phyloP scores from a whole-genome alignment of 2,113 vertebrate species.

The Oryzias melastigma region DNA sequence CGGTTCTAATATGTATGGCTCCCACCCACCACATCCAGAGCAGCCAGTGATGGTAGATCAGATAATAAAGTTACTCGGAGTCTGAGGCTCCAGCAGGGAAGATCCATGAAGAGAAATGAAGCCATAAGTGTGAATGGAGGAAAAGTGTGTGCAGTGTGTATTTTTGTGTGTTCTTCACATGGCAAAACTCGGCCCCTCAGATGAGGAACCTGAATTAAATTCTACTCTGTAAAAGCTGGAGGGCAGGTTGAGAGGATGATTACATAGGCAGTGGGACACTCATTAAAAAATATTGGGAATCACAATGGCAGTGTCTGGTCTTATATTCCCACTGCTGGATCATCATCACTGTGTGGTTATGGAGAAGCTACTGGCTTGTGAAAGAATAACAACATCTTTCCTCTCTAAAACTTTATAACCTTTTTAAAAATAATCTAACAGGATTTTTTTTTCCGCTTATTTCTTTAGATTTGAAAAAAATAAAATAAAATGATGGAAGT shows the following conservation, averaged over 20 bases:
- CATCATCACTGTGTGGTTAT: conserved; percentile 10
- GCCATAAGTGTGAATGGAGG: conserved; percentile 35
- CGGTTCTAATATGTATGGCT: conserved; percentile 40
- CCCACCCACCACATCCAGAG: conserved; percentile 6
- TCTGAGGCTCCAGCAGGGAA: conserved; percentile 20
- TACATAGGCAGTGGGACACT: conserved; percentile 41
- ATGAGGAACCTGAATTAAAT: conserved; percentile 42
- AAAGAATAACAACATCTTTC: neutral
- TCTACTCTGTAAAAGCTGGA: conserved; percentile 35
- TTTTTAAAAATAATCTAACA: too few relatives aligned
- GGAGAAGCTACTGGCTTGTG: conserved; percentile 12
- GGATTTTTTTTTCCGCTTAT: too few relatives aligned
- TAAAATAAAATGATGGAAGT: too few relatives aligned
- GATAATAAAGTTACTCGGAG: conserved; percentile 30
- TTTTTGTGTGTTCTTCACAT: conserved; percentile 11
- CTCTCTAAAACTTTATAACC: neutral
- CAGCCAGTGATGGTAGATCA: conserved; percentile 37
- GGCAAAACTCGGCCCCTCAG: conserved; percentile 7
- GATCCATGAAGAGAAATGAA: conserved; percentile 48
- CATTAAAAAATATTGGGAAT: conserved; percentile 50
- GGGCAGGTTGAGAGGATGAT: conserved; percentile 51
- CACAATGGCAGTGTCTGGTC: conserved; percentile 36
- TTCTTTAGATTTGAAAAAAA: too few relatives aligned
- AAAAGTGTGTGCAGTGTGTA: conserved; percentile 11
- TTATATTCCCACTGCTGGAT: conserved; percentile 10